phyloP scores from a whole-genome alignment of 2,888 invertebrate species.

The Odontothrips loti region DNA sequence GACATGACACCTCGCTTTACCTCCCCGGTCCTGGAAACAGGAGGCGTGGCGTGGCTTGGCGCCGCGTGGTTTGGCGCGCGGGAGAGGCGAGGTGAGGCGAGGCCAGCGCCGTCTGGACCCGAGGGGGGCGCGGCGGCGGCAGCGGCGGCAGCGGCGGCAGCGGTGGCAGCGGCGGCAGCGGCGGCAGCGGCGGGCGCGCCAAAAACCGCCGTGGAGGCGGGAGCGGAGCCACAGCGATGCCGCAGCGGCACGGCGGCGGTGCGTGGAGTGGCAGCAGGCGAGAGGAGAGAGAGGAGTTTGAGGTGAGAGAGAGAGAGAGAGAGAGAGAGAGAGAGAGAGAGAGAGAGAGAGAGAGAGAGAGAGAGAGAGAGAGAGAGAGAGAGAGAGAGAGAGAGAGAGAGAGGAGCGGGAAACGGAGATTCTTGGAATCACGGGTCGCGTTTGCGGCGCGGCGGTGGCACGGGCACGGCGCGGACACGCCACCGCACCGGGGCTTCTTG shows the following conservation, averaged over 20 bases:
- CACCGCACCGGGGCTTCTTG: too few relatives aligned
- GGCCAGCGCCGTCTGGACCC: too few relatives aligned
- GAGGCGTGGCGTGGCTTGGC: not conserved
- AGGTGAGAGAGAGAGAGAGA: too few relatives aligned
- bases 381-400: not conserved
- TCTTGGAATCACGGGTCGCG: not conserved
- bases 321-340: too few relatives aligned
- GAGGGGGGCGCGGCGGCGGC: too few relatives aligned
- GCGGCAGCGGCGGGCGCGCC: constrained; percentile 4
- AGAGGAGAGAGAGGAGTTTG: too few relatives aligned
- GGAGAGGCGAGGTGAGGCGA: not conserved
- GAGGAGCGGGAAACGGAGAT: not conserved
- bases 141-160: too few relatives aligned
- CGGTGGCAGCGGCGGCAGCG: too few relatives aligned
- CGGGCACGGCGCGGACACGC: not conserved
- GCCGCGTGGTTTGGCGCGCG: not conserved
- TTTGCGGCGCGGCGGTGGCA: not conserved
- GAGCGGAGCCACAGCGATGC: not conserved
- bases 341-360: not conserved
- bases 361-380: too few relatives aligned
- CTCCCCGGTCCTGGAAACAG: not conserved
- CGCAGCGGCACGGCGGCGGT: too few relatives aligned
- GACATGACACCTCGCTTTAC: not conserved
- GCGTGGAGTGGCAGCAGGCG: too few relatives aligned
- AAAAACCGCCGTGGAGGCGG: constrained; percentile 17